Percentiles rank a stretch among this genome's conserved stretches.
phyloP scores from a whole-genome alignment of 2,888 invertebrate genomes.

The Ennomos erosarius region DNA sequence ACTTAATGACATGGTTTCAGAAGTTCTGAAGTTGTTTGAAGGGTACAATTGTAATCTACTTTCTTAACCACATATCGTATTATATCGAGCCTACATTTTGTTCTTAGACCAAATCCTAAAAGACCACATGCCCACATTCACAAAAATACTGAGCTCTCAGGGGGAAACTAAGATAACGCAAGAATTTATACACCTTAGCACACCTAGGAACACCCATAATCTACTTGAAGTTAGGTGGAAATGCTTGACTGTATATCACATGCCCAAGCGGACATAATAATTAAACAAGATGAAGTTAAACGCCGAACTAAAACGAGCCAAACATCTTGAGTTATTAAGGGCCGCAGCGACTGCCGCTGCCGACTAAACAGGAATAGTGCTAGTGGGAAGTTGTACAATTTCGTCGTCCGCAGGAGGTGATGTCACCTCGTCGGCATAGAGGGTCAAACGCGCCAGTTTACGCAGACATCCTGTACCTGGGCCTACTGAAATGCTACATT shows the following conservation, averaged over 20 bases:
- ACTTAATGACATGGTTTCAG: too few species aligned
- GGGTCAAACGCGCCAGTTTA: conserved; percentile 36
- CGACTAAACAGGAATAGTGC: conserved; percentile 42
- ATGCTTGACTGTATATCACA: not conserved
- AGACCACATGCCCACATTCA: too few species aligned
- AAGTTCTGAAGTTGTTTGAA: too few species aligned
- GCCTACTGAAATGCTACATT: conserved; percentile 11
- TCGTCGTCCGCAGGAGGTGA: conserved; percentile 51
- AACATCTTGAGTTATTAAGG: conserved; percentile 14
- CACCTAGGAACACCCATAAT: too few species aligned
- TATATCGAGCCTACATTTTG: too few species aligned
- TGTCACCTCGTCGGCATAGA: conserved; percentile 50
- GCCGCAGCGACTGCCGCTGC: not conserved
- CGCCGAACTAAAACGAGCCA: conserved; percentile 1
- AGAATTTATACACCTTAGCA: too few species aligned
- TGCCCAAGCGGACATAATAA: conserved; percentile 9
- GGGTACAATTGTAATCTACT: too few species aligned
- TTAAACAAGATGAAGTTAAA: conserved; percentile 1
- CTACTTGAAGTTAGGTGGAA: not conserved
- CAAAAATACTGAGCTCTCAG: too few species aligned
- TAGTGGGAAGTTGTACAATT: conserved; percentile 56
- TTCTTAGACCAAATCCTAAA: too few species aligned
- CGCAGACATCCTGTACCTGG: conserved; percentile 35
- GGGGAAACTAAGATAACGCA: too few species aligned
- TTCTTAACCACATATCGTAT: too few species aligned